Evolutionary conservation across 92 coral and sea anemone species (phyloP).

Genomic region (Heliopora coerulea): DNA sequence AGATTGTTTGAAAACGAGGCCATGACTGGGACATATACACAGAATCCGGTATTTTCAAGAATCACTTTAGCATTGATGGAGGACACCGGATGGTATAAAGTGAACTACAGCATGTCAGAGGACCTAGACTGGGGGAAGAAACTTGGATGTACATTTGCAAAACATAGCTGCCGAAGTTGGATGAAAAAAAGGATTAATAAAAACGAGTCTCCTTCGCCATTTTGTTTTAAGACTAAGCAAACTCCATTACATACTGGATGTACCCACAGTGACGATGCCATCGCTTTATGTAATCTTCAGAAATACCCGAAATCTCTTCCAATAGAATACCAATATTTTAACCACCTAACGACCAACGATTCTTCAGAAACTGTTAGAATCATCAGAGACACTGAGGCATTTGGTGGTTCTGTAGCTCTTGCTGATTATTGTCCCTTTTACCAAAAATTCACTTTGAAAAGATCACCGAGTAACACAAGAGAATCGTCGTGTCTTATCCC

Average conservation of each 20-base stretch:
- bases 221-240: slow-evolving; percentile 80
- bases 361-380: slow-evolving; percentile 40
- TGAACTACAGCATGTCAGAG: slow-evolving; percentile 89
- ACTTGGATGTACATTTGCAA: slow-evolving; percentile 85
- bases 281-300: slow-evolving; percentile 88
- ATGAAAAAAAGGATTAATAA: slow-evolving; percentile 72
- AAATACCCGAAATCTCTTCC: slow-evolving; percentile 66
- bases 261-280: slow-evolving; percentile 88
- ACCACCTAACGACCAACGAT: slow-evolving; percentile 66
- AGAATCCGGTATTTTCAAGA: slow-evolving; percentile 93
- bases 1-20: slow-evolving; percentile 99
- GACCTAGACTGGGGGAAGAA: slow-evolving; percentile 91
- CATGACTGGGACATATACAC: slow-evolving; percentile 98
- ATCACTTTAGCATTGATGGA: slow-evolving; percentile 95
- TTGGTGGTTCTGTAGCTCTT: slow-evolving; percentile 93
- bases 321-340: slow-evolving; percentile 86
- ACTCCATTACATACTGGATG: slow-evolving; percentile 90
- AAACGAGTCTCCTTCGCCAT: slow-evolving; percentile 68
- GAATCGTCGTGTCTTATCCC: slow-evolving; percentile 81
- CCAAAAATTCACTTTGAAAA: slow-evolving; percentile 87
- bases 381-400: slow-evolving; percentile 71
- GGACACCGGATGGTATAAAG: slow-evolving; percentile 96
- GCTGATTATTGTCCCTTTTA: slow-evolving; percentile 96
- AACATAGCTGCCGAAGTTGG: slow-evolving; percentile 94
- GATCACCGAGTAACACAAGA: slow-evolving; percentile 64